A percentile compares a stretch with the other conserved stretches of the same genome.
Evolutionary conservation across 2,113 vertebrate genomes (phyloP).

Genomic region (Malurus elegans): DNA sequence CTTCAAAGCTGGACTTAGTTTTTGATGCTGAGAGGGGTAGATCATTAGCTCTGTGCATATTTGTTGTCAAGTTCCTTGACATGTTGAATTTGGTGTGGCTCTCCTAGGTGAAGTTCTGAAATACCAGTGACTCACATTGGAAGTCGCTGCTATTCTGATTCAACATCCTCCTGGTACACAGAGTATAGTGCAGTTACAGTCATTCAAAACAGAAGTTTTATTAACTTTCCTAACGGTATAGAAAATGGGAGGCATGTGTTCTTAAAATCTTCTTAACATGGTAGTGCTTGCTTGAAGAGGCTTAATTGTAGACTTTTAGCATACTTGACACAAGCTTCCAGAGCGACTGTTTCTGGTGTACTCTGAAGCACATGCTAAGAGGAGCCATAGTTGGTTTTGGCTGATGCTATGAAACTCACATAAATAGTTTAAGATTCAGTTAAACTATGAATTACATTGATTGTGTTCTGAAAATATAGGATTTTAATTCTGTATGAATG

Average conservation of each 20-base stretch:
- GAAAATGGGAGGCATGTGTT: not conserved
- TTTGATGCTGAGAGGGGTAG: not conserved
- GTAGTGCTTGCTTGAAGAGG: not conserved
- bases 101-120: not conserved
- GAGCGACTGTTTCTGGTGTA: constrained; percentile 9
- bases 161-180: not conserved
- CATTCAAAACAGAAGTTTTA: not conserved
- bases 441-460: not conserved
- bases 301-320: not conserved
- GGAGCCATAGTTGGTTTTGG: not conserved
- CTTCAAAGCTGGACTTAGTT: constrained; percentile 24
- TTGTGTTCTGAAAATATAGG: not conserved
- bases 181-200: not conserved
- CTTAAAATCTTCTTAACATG: constrained; percentile 3
- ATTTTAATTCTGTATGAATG: not conserved
- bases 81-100: not conserved
- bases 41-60: not conserved
- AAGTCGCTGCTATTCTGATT: not conserved
- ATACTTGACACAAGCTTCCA: not conserved
- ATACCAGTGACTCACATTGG: not conserved
- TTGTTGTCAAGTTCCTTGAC: not conserved
- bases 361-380: not conserved
- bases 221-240: not conserved
- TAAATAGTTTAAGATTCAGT: not conserved
- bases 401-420: not conserved